Evolutionary conservation across 2,888 invertebrate genomes (phyloP), one percentile per base, ranked within the genome.

Genomic region (Diarsia rubi): DNA sequence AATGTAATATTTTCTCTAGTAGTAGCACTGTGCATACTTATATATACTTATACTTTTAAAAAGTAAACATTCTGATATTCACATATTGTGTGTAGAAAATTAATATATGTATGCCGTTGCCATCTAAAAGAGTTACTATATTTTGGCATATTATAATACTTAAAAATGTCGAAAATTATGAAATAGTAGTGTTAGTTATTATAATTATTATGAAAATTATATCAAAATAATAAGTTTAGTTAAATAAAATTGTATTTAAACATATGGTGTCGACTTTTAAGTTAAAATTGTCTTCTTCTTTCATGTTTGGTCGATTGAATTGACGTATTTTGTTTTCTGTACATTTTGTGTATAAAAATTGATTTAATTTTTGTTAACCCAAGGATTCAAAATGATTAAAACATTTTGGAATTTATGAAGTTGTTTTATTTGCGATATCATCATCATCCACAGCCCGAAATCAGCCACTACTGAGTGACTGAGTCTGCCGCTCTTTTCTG

Each of bases 351-450:
- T 78, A 82, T 70, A 81, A 82, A 86, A 69, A 63, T 74, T 73
- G 47, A 70, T 68, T 78, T 76, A 59, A 63, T 72, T 83, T 86
- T 72, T 79, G 82, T 82, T 84, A 52, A 69, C 85, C 59, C 89
- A 86, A 88, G 89, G 89, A 89, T 83, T 81, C 64, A 60, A 82
- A 85, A 84, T 83, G 82, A 88, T 89, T 81, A 86, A 86, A 88
- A 83, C 69, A 74, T 84, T 87, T 87, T 85, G 81, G 81, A 77
- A 62, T 62, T 14, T 78, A 66, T 73, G 31, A 21, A 54, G 2
- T 66, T 60, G 27, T 77, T 83, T 83, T 73, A 62, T 75, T 68
- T 21, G 59, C 6, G 1, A 52, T 0, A 21, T 37, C 27, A 27
- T 37, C 27, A 27, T 6, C 2, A 21, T 1, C 27, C n/a, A 6